Base-by-base conservation (phyloP, 64 coral and sea anemone genomes). In the Stylophora pistillata region DNA sequence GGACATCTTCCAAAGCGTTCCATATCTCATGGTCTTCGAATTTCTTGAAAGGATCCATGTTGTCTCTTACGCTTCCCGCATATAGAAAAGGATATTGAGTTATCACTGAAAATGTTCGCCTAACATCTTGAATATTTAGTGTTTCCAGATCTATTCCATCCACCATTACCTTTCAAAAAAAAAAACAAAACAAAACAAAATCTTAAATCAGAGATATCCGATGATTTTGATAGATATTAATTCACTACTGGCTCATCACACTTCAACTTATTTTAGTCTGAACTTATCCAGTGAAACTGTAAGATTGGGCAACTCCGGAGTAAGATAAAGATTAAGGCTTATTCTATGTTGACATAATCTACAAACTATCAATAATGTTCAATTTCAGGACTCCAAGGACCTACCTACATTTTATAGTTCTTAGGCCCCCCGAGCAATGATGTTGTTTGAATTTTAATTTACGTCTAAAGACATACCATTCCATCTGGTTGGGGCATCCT, bases 401-500 rank as follows among this genome's bases (percentile, higher is more conserved):
- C 37, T 3, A 47, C 37, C 7, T 47, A 7, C 37, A 47, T 47
- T 47, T 47, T 3, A 47, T 47, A 47, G 7, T 47, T 47, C 37
- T 47, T 47, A 47, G 37, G 37, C 37, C 37, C 37, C 37, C 37
- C 37, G 37, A 47, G 37, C 0, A 47, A 47, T 47, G 0, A 47
- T 47, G 3, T 3, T n/a, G 64, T 68, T n/a, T 60, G 56, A 13
- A 60, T 47, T 0, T 47, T 3, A 47, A 47, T 47, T 47, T 47
- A 18, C 58, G 11, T 60, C 25, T n/a, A 12, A 74, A 74, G 70
- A 30, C 85, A 58, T 55, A 71, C 88, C 65, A 79, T 62, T 2
- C 93, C 93, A 20, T 94, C 14, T 73, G 93, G 73, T 60, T 94
- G 81, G 53, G 93, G 93, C 81, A 94, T 91, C 30, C 81, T 82